A percentile compares a stretch with the other conserved stretches of the same genome.
These are phyloP conservation scores for Larimichthys crocea DNA, from an alignment of 2,113 vertebrate genomes.

Conservation along the genomic window DNA sequence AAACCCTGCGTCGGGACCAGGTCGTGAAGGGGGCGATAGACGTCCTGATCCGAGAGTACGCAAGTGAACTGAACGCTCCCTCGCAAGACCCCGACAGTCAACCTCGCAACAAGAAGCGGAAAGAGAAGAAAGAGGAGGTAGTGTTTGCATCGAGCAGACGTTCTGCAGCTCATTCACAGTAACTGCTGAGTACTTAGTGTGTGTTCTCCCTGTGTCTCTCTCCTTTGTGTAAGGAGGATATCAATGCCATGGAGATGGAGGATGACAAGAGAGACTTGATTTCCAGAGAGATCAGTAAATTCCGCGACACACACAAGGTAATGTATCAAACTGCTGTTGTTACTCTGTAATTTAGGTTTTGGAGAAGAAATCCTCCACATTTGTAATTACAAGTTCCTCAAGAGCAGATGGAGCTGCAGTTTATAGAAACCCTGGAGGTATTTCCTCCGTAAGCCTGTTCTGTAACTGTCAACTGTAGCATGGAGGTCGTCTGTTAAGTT, in stretches of 20 bases:
- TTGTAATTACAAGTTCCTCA: conserved; percentile 46
- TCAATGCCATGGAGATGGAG: conserved; percentile 99
- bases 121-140: conserved; percentile 99
- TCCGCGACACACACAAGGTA: conserved; percentile 99
- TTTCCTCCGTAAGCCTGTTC: conserved; percentile 27
- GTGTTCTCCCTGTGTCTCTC: conserved; percentile 14
- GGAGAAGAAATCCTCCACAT: conserved; percentile 42
- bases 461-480: conserved; percentile 37
- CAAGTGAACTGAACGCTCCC: conserved; percentile 95
- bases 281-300: conserved; percentile 99
- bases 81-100: conserved; percentile 95
- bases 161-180: background rate
- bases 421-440: conserved; percentile 2
- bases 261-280: conserved; percentile 99
- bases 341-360: conserved; percentile 38
- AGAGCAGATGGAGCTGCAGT: conserved; percentile 42
- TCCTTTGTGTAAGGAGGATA: conserved; percentile 89
- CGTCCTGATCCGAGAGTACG: conserved; percentile 96
- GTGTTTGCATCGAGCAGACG: conserved; percentile 1
- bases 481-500: conserved; percentile 18
- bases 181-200: conserved; percentile 33
- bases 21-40: conserved; percentile 96
- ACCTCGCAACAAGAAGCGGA: conserved; percentile 96
- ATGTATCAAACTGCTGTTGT: conserved; percentile 76
- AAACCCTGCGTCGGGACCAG: conserved; percentile 94